phyloP scores from a whole-genome alignment of 1,140 invertebrate species.

The Scaptodrosophila lebanonensis region DNA sequence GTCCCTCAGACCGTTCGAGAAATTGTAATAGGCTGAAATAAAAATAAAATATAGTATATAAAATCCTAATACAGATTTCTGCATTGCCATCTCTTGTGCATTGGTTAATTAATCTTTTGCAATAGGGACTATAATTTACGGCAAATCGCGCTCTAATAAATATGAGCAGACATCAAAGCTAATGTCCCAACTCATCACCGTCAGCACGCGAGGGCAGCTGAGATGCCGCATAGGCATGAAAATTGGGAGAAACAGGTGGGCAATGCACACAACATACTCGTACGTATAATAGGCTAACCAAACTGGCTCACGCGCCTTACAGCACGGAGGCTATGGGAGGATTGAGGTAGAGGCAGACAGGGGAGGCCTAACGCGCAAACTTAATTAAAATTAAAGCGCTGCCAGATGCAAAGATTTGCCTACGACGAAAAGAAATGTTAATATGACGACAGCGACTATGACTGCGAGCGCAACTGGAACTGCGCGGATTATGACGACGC shows the following conservation, averaged over 20 bases:
- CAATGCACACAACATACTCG: too few species aligned
- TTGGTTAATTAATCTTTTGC: not conserved
- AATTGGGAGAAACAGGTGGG: not conserved
- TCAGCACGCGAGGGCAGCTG: constrained; percentile 55
- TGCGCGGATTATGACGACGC: constrained; percentile 33
- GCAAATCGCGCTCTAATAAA: constrained; percentile 69
- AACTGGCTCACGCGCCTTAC: too few species aligned
- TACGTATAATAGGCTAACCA: too few species aligned
- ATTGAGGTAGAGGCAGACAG: not conserved
- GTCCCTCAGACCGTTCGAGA: too few species aligned
- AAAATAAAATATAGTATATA: too few species aligned
- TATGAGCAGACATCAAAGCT: constrained; percentile 69
- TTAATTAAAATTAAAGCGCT: constrained; percentile 59
- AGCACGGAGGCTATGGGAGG: constrained; percentile 3
- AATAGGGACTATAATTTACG: constrained; percentile 36
- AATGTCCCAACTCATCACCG: constrained; percentile 71
- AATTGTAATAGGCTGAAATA: too few species aligned
- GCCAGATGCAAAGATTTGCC: constrained; percentile 54
- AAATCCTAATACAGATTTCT: too few species aligned
- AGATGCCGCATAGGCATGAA: constrained; percentile 7
- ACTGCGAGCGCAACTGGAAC: constrained; percentile 16
- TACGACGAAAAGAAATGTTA: constrained; percentile 47
- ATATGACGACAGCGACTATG: constrained; percentile 26
- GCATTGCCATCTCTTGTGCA: constrained; percentile 11
- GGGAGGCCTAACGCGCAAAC: constrained; percentile 43